Percentiles rank a stretch among this genome's conserved stretches.
phyloP scores from a whole-genome alignment of 1,140 invertebrate genomes.

The Drosophila ironensis region DNA sequence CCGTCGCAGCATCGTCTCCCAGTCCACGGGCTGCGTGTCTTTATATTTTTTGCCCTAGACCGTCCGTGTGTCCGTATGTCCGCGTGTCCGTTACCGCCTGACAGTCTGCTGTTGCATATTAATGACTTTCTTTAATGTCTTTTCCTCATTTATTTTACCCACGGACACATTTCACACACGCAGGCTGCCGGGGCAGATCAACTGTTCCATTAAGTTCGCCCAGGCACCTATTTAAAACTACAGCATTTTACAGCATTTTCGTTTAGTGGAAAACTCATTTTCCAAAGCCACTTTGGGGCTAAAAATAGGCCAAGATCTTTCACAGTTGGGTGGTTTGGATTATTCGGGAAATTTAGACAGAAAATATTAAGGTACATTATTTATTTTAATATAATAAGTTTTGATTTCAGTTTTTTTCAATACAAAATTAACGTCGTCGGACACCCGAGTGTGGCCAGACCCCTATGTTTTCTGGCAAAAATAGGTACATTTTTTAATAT shows the following conservation, averaged over 20 bases:
- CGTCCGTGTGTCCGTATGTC: constrained; percentile 42
- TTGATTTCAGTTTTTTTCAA: no score
- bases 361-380: no score
- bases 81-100: constrained; percentile 65
- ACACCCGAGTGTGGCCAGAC: no score
- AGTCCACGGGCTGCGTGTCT: neutral
- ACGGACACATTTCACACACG: constrained; percentile 56
- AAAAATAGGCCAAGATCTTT: no score
- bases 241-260: neutral
- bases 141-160: constrained; percentile 79
- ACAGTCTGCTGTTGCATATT: constrained; percentile 77
- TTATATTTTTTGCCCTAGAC: constrained; percentile 37
- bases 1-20: constrained; percentile 39
- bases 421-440: no score
- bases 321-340: no score
- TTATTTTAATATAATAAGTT: no score
- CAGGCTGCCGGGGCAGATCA: constrained; percentile 5
- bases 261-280: neutral
- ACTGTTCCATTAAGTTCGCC: constrained; percentile 21
- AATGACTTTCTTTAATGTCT: constrained; percentile 80
- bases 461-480: no score
- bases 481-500: no score
- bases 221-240: neutral
- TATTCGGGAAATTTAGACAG: no score
- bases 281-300: neutral